Evolutionary conservation across 2,797 vertebrate genomes (phyloP).

Genomic region (Morus bassanus): DNA sequence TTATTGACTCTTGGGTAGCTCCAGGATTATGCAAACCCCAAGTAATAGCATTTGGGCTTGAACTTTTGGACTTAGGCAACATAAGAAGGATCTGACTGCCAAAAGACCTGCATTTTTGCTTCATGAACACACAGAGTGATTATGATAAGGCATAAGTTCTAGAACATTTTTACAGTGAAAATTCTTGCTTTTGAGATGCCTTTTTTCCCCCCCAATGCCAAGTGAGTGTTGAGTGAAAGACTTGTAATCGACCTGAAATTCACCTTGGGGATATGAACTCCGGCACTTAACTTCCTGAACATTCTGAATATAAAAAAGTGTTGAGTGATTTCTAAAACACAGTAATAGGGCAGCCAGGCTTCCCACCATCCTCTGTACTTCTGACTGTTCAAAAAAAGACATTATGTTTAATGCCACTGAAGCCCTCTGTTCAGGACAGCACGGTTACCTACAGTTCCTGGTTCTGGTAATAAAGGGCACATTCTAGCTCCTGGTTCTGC

Average conservation of each 20-base stretch:
- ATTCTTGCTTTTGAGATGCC: neutral
- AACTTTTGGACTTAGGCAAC: neutral
- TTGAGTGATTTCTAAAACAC: neutral
- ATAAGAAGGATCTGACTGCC: neutral
- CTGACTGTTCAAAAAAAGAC: neutral
- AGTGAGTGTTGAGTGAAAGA: neutral
- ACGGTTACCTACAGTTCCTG: neutral
- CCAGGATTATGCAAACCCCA: neutral
- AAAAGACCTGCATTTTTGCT: neutral
- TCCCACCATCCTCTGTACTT: neutral
- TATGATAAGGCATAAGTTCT: neutral
- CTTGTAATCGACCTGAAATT: neutral
- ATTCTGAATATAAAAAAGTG: neutral
- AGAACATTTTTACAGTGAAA: neutral
- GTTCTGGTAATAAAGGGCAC: neutral
- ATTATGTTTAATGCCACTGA: neutral
- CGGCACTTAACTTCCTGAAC: neutral
- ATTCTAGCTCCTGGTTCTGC: neutral
- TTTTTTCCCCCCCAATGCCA: rapidly evolving
- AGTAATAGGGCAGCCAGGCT: neutral
- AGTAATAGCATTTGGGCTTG: neutral
- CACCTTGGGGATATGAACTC: neutral
- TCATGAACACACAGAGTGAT: neutral
- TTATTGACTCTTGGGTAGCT: neutral
- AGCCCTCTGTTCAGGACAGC: neutral